These are phyloP conservation scores for Argyresthia goedartella DNA, from an alignment of 2,888 invertebrate genomes.

Conservation along the genomic window DNA sequence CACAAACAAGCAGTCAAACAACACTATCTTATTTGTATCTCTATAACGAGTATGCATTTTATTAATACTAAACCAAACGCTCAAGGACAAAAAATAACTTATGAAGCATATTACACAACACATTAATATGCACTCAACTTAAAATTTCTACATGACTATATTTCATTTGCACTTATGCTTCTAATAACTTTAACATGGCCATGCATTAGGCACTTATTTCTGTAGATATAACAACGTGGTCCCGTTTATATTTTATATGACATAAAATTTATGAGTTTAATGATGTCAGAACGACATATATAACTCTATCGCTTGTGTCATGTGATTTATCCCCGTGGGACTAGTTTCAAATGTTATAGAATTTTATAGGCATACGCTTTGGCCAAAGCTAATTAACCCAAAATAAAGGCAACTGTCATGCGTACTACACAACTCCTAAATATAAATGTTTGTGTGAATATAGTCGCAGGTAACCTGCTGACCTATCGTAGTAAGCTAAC, in stretches of 20 bases:
- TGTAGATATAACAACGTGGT: conserved; percentile 1
- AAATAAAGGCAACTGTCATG: conserved; percentile 58
- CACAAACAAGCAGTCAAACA: background rate
- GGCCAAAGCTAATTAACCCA: conserved; percentile 52
- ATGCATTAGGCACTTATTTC: conserved; percentile 18
- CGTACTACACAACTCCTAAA: conserved; percentile 44
- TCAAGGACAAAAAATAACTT: background rate
- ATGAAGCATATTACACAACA: background rate
- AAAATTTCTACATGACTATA: too few relatives aligned
- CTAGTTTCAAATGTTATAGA: too few relatives aligned
- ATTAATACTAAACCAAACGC: too few relatives aligned
- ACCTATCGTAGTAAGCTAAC: background rate
- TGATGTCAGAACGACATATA: too few relatives aligned
- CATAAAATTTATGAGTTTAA: too few relatives aligned
- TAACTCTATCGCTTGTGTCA: too few relatives aligned
- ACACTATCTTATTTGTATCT: too few relatives aligned
- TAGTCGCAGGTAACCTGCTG: conserved; percentile 17
- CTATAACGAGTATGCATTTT: too few relatives aligned
- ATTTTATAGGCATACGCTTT: conserved; percentile 36
- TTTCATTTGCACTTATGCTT: conserved; percentile 21
- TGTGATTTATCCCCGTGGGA: too few relatives aligned
- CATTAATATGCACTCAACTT: background rate
- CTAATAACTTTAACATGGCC: conserved; percentile 29
- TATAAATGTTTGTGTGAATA: conserved; percentile 21
- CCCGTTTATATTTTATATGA: too few relatives aligned